These are phyloP conservation scores for Drosophila macrospina DNA, from an alignment of 2,888 invertebrate genomes.

Conservation along the genomic window DNA sequence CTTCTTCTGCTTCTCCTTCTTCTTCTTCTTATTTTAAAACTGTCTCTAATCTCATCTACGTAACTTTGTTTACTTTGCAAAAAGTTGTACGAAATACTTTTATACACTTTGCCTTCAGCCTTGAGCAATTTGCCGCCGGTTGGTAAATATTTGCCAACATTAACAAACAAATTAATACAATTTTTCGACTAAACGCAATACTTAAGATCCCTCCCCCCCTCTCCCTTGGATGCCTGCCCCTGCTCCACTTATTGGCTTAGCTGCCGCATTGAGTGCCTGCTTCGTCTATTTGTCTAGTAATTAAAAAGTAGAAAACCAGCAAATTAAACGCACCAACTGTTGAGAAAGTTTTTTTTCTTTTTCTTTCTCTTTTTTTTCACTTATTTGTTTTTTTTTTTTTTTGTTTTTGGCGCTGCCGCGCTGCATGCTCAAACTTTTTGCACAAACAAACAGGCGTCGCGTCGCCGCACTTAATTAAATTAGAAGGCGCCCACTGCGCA, in stretches of 20 bases:
- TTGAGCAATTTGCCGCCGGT: neutral
- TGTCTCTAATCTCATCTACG: constrained; percentile 18
- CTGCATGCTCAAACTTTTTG: constrained; percentile 57
- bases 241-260: neutral
- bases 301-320: constrained; percentile 80
- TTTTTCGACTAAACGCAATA: constrained; percentile 38
- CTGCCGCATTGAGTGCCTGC: constrained; percentile 31
- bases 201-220: constrained; percentile 8
- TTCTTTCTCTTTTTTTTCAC: constrained; percentile 37
- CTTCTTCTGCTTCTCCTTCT: too few species aligned
- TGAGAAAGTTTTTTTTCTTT: constrained; percentile 46
- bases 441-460: constrained; percentile 71
- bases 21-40: constrained; percentile 11
- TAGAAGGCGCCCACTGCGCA: constrained; percentile 63
- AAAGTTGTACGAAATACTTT: constrained; percentile 28
- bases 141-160: constrained; percentile 52
- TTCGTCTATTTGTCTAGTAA: constrained; percentile 76
- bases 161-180: constrained; percentile 64
- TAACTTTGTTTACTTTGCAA: constrained; percentile 20
- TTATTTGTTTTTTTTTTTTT: constrained; percentile 27
- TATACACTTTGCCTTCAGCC: constrained; percentile 16
- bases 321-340: constrained; percentile 78
- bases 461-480: constrained; percentile 77
- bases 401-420: constrained; percentile 18
- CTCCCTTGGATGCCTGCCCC: too few species aligned